These are phyloP conservation scores for Jordanella pulchra DNA, from an alignment of 2,797 vertebrate species.

Conservation along the genomic window DNA sequence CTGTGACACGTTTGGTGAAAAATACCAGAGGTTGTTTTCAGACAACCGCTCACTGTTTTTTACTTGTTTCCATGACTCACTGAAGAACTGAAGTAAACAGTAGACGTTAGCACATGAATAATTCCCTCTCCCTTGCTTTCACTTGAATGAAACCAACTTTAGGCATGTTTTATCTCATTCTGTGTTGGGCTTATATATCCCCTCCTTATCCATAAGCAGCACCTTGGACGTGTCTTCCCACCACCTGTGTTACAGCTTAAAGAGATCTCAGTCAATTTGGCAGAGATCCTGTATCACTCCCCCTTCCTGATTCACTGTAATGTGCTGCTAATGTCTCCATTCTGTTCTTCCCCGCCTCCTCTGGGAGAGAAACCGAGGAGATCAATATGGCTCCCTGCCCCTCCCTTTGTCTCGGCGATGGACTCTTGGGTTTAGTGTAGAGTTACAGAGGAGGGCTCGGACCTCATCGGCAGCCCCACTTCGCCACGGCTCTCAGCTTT, in stretches of 20 bases:
- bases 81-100: background rate
- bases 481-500: conserved; percentile 57
- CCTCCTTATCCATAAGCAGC: conserved; percentile 30
- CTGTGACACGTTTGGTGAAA: background rate
- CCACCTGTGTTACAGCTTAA: conserved; percentile 34
- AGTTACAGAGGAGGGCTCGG: conserved; percentile 75
- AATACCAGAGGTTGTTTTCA: background rate
- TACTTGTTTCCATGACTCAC: background rate
- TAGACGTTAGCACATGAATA: background rate
- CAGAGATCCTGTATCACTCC: conserved; percentile 66
- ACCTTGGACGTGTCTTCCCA: conserved; percentile 48
- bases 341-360: conserved; percentile 63
- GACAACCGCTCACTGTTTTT: background rate
- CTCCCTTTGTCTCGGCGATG: conserved; percentile 62
- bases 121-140: background rate
- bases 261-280: conserved; percentile 66
- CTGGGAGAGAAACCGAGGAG: conserved; percentile 61
- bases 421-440: conserved; percentile 74
- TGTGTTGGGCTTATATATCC: background rate
- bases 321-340: conserved; percentile 78
- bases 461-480: conserved; percentile 37
- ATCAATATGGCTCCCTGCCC: conserved; percentile 74
- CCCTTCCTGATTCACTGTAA: conserved; percentile 63
- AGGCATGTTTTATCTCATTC: background rate
- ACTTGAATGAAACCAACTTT: background rate